These are phyloP conservation scores for Glareola pratincola DNA, from an alignment of 2,113 vertebrate species.

Conservation along the genomic window DNA sequence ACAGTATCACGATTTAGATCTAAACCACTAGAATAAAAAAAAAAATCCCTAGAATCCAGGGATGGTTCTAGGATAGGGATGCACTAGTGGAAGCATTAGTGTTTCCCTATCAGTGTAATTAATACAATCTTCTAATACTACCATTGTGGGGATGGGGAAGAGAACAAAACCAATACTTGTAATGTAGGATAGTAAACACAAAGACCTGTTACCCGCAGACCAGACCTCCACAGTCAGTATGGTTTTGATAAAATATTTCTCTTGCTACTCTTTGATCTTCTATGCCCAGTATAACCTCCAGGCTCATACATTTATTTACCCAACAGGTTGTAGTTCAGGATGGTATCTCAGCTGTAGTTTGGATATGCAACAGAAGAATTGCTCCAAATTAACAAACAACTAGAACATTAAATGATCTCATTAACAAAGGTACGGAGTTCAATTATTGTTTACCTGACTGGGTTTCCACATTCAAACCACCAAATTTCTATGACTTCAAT, in stretches of 20 bases:
- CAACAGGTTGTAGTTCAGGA: neutral
- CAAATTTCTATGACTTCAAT: neutral
- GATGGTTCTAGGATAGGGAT: neutral
- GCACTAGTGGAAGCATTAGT: neutral
- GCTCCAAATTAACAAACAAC: neutral
- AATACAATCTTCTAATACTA: neutral
- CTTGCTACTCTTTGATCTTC: neutral
- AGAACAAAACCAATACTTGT: neutral
- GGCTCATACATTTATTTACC: neutral
- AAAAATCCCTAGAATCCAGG: neutral
- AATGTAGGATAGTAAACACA: neutral
- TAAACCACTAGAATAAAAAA: neutral
- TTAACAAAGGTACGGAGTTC: neutral
- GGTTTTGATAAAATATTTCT: neutral
- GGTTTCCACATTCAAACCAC: neutral
- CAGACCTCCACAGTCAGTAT: neutral
- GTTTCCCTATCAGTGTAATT: neutral
- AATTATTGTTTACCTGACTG: neutral
- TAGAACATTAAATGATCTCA: neutral
- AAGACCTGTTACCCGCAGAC: neutral
- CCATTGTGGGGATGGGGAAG: neutral
- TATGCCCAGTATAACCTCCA: neutral
- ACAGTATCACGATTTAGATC: neutral
- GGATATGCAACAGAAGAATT: slow-evolving; percentile 11
- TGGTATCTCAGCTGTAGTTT: neutral